Base-by-base conservation (phyloP, 2,113 vertebrate species). In the Corydoras sp. region DNA sequence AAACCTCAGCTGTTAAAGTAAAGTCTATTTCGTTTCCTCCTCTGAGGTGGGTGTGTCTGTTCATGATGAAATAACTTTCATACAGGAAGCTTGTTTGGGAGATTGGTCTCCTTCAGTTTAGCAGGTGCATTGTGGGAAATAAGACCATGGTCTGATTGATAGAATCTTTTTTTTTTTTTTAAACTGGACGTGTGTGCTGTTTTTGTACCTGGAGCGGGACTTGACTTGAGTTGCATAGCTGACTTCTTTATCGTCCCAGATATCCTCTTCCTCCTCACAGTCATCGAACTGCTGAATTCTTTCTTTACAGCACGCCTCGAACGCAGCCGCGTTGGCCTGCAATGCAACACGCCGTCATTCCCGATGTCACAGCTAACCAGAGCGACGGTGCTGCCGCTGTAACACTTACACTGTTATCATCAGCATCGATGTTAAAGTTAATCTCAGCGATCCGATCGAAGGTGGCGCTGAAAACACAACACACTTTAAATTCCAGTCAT, bases 361-460 rank as follows among this genome's bases (percentile, higher is more conserved):
- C 35, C 35, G 35, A 43, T 4, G 35, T 43, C 35, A 43, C 35
- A 2, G 4, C 1, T 43, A 43, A 43, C 35, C 35, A 43, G 2
- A 43, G 35, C 35, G 35, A 43, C 35, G 35, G 35, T 2, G 18
- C 35, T 43, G 35, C 35, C 35, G 35, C 35, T 4, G 35, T 69
- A 73, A 24, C 43, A 92, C 96, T 96, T 89, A 98, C 95, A 55
- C 92, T 94, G 85, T 97, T 93, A 58, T 95, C 94, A 1, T 96
- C 94, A 0, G 94, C 94, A 0, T 94, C 92, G 0, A 95, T 89
- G 76, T 83, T 93, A 89, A 98, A 98, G 89, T 92, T 96, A 51
- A 98, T 97, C 87, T 98, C 96, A 0, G 95, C 93, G 24, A 98
- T 95, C 83, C 95, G 88, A 88, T 98, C 95, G 7, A 98, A 98